Evolutionary conservation across 2,888 invertebrate species (phyloP).

Genomic region (Spilosoma lubricipeda): DNA sequence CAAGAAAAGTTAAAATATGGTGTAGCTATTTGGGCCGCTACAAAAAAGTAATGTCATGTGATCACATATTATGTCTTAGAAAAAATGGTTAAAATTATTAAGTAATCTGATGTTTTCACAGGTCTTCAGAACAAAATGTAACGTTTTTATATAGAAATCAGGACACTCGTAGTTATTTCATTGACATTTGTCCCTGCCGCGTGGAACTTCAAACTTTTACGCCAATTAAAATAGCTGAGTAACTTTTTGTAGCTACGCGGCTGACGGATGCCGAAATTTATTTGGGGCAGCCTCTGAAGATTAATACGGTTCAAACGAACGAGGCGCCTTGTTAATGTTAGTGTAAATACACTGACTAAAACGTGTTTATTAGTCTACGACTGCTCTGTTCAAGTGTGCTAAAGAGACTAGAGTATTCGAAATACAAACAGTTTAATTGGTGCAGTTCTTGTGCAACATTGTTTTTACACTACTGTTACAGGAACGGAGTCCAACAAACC

Average conservation of each 20-base stretch:
- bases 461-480: constrained; percentile 56
- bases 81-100: not conserved
- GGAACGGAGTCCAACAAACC: constrained; percentile 47
- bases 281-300: constrained; percentile 75
- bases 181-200: constrained; percentile 70
- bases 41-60: not conserved
- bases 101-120: not conserved
- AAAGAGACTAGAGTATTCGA: constrained; percentile 58
- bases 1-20: constrained; percentile 26
- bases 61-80: not conserved
- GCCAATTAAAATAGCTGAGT: constrained; percentile 84
- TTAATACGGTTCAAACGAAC: constrained; percentile 78
- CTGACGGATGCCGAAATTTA: constrained; percentile 77
- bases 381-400: constrained; percentile 63
- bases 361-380: constrained; percentile 76
- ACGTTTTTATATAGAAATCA: constrained; percentile 35
- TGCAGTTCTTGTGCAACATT: constrained; percentile 64
- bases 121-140: not conserved
- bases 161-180: constrained; percentile 57
- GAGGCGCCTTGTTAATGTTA: constrained; percentile 71
- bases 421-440: constrained; percentile 77
- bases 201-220: constrained; percentile 73
- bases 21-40: not conserved
- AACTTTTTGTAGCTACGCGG: constrained; percentile 75
- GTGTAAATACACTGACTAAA: constrained; percentile 75